These are phyloP conservation scores for Petrocephalus schoutedeni DNA, from an alignment of 2,797 vertebrate species.

Conservation along the genomic window DNA sequence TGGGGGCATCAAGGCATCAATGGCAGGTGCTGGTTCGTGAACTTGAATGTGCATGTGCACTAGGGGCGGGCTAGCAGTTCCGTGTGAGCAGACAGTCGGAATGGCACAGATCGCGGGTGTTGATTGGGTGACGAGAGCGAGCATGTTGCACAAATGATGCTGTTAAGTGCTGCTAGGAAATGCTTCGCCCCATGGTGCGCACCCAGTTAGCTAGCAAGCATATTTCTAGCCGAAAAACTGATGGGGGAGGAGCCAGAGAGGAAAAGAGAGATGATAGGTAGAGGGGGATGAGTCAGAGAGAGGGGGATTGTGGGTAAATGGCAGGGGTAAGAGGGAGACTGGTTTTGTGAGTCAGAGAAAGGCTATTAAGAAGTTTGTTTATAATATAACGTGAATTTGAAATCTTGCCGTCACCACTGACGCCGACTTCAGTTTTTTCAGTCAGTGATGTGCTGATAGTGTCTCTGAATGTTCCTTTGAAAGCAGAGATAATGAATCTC, in stretches of 20 bases:
- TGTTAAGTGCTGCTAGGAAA: not conserved
- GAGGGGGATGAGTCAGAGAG: not conserved
- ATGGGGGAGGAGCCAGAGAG: not conserved
- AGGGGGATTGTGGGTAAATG: not conserved
- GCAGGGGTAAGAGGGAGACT: not conserved
- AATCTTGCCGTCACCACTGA: not conserved
- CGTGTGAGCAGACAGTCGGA: not conserved
- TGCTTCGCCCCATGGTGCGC: not conserved
- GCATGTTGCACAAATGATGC: not conserved
- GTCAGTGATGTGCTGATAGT: not conserved
- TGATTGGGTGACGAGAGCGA: not conserved
- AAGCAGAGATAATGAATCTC: not conserved
- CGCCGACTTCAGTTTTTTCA: not conserved
- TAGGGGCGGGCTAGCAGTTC: not conserved
- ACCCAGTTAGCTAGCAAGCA: not conserved
- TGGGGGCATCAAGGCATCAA: not conserved
- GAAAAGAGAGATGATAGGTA: not conserved
- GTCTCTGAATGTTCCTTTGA: not conserved
- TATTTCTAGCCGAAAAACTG: not conserved
- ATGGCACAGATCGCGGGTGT: not conserved
- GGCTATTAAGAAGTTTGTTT: not conserved
- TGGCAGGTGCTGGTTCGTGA: not conserved
- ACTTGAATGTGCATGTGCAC: not conserved
- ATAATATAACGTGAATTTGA: not conserved
- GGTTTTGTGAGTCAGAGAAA: not conserved